phyloP scores from a whole-genome alignment of 2,113 vertebrate genomes.

The Echinops telfairi region DNA sequence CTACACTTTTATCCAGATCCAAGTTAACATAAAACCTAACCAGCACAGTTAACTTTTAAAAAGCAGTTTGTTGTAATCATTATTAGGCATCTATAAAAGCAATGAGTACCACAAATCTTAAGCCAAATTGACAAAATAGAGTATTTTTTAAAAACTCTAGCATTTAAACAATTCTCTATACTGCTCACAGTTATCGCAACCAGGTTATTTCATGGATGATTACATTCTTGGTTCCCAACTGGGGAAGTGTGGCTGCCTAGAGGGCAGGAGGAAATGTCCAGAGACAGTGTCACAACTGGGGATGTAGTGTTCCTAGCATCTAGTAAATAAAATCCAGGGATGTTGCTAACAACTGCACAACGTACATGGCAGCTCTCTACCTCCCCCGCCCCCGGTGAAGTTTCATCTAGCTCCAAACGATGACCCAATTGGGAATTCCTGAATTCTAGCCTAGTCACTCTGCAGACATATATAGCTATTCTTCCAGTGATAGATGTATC shows the following conservation, averaged over 20 bases:
- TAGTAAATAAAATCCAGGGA: background rate
- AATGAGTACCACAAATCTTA: too few relatives aligned
- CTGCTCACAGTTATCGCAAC: background rate
- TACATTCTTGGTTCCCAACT: background rate
- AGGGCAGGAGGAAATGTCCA: background rate
- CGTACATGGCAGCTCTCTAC: accelerated
- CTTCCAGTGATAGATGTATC: background rate
- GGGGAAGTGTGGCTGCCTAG: background rate
- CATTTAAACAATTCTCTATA: background rate
- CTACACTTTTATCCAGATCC: too few relatives aligned
- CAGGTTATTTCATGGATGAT: background rate
- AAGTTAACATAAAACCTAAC: too few relatives aligned
- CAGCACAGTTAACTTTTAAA: background rate
- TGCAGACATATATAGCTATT: background rate
- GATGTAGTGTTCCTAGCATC: background rate
- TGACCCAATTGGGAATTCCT: background rate
- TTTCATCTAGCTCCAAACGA: background rate
- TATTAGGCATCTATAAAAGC: background rate
- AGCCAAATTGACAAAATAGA: background rate
- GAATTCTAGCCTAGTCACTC: background rate
- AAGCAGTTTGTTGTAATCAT: background rate
- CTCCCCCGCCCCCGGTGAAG: background rate
- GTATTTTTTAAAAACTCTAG: background rate
- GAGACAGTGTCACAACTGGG: background rate
- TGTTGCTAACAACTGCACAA: background rate